Evolutionary conservation across 2,888 invertebrate genomes (phyloP), one percentile per base, ranked within the genome.

Genomic region (Tholera decimalis): DNA sequence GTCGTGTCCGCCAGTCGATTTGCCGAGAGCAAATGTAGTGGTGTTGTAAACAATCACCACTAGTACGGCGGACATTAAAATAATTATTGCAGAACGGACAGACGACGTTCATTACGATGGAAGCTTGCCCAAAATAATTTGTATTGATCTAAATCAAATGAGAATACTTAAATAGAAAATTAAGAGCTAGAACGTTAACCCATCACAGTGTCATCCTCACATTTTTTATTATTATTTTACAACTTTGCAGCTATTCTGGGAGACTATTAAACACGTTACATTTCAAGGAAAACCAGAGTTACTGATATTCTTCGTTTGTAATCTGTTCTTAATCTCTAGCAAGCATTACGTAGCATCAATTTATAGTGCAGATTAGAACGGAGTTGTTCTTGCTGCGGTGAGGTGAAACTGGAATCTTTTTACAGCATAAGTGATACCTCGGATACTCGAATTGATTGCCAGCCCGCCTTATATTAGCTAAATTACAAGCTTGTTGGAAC

Each of bases 51-150:
- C 86, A 87, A 83, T 85, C 80, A 76, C 68, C 53, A 64, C 67
- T 77, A 77, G 72, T 80, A 81, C 68, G 74, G 71, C 24, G 73
- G 76, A 74, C 85, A 87, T 86, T 85, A 85, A 85, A 88, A 89
- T 88, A 85, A 89, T 88, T 79, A 88, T 80, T 82, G 76, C 79
- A 79, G 77, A 75, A 75, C 76, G 79, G 74, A 74, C 74, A 82
- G 78, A 82, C 81, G 85, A 85, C 83, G 80, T 82, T 84, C 85
- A 85, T 81, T 80, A 82, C 80, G 70, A 87, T 91, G 90, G 91
- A 89, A 89, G 71, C 67, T 87, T 91, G 90, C 90, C 92, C 89
- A 89, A 83, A 87, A 83, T 75, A 80, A 88, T 87, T 88, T 88
- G 86, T 85, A 86, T 86, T 79, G 73, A 77, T 78, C 61, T 73